Percentiles rank a stretch among this genome's conserved stretches.
Evolutionary conservation across 2,797 vertebrate genomes (phyloP).

Genomic region (Siniperca obscura): DNA sequence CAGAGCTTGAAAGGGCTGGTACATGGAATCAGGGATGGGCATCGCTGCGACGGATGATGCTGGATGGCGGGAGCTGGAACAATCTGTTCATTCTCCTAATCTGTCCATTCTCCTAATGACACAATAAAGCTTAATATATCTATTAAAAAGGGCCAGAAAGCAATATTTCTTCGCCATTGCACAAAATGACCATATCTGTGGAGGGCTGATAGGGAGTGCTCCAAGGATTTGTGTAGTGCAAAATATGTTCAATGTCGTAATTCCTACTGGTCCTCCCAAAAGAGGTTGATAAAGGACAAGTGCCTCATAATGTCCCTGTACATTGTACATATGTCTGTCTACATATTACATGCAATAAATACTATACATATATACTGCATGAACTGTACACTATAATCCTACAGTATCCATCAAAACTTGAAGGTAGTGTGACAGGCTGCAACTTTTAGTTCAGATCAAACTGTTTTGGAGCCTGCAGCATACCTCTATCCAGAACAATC

Average conservation of each 20-base stretch:
- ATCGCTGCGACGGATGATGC: slow-evolving; percentile 22
- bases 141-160: slow-evolving; percentile 20
- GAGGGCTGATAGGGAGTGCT: neutral
- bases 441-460: slow-evolving; percentile 40
- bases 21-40: slow-evolving; percentile 14
- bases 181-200: neutral
- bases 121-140: slow-evolving; percentile 27
- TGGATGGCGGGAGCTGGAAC: slow-evolving; percentile 14
- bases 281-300: neutral
- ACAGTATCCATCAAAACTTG: neutral
- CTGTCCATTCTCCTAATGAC: slow-evolving; percentile 23
- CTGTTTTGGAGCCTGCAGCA: slow-evolving; percentile 8
- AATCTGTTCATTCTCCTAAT: slow-evolving; percentile 41
- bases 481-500: slow-evolving; percentile 46
- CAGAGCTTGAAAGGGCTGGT: slow-evolving; percentile 22
- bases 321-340: neutral
- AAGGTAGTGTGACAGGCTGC: neutral
- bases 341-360: neutral
- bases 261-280: neutral
- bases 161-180: neutral
- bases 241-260: neutral
- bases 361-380: neutral
- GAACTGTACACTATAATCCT: neutral
- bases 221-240: neutral
- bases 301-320: neutral